Base-by-base conservation (phyloP, 2,888 invertebrate genomes). In the Disparrhopalites patrizii region DNA sequence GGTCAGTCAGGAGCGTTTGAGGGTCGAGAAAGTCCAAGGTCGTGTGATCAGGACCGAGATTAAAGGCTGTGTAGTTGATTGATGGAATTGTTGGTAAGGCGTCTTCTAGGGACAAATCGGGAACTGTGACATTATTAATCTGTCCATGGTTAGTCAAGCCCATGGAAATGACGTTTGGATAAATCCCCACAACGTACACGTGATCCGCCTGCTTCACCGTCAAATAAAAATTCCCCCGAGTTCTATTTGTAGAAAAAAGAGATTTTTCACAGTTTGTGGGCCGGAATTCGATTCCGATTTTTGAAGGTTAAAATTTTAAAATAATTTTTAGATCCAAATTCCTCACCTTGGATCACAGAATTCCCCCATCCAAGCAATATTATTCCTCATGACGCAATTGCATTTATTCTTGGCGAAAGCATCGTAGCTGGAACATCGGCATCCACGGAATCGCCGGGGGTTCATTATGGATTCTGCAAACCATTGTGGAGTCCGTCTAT, bases 351-450 rank as follows among this genome's bases (percentile, higher is more conserved):
- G 27, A 36, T 66, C 68, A 47, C 72, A 72, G 28, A 57, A n/a
- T 36, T 72, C 72, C 10, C 72, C 72, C 68, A 72, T 63, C 2
- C 40, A 28, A 38, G 43, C 58, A 2, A 68, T n/a, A 30, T 67
- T 68, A n/a, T 68, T 66, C 18, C 63, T 65, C 1, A 61, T 33
- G 0, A 57, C 63, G 47, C 58, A 58, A 25, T n/a, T 56, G 38
- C 69, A 72, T n/a, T 63, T 65, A 10, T 63, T 65, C 1, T 57
- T 27, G 13, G 51, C 31, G 36, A 56, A 71, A 1, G 67, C 63
- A 20, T 52, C 63, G 69, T 67, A 69, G 10, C 65, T 64, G n/a
- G 50, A 36, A 63, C 72, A 69, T 1, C 66, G 66, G 60, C 72
- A 72, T 15, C 68, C 69, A n/a, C 68, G 18, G 30, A 66, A 72